Percentiles rank a stretch among this genome's conserved stretches.
Conservation (phyloP, 1,140 invertebrate genomes). For the Sitophilus oryzae region DNA sequence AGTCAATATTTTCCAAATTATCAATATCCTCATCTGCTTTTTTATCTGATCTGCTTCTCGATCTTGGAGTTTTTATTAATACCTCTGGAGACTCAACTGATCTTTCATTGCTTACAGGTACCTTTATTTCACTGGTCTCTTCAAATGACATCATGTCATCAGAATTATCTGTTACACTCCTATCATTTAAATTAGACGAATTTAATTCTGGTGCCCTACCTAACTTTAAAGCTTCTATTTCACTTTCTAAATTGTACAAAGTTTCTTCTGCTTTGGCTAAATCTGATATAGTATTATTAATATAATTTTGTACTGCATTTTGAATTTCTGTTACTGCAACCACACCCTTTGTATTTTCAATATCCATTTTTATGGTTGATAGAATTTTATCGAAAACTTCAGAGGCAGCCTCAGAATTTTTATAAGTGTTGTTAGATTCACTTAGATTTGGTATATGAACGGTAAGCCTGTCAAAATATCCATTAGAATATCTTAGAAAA, state of each 20-base stretch:
- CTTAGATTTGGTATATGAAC: conserved; percentile 37
- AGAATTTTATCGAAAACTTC: conserved; percentile 29
- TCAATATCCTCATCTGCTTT: not conserved
- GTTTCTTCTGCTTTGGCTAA: conserved; percentile 31
- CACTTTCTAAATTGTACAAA: conserved; percentile 32
- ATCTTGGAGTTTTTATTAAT: no score
- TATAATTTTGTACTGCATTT: conserved; percentile 34
- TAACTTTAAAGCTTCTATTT: no score
- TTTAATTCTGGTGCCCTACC: no score
- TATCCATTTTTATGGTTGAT: conserved; percentile 28
- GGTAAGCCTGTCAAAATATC: conserved; percentile 30
- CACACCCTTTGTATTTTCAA: conserved; percentile 27
- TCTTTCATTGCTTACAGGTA: no score
- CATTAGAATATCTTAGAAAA: conserved; percentile 32
- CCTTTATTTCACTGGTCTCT: no score
- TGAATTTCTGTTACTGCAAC: conserved; percentile 33
- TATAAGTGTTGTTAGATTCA: conserved; percentile 35
- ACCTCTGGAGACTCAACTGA: no score
- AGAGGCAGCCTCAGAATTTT: conserved; percentile 29
- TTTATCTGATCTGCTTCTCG: not conserved
- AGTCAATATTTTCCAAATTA: not conserved
- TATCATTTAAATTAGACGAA: no score
- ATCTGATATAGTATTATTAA: conserved; percentile 22
- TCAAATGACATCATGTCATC: no score
- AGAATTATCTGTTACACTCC: no score